Conservation (phyloP, 2,888 invertebrate genomes). For the Harpalus rufipes region DNA sequence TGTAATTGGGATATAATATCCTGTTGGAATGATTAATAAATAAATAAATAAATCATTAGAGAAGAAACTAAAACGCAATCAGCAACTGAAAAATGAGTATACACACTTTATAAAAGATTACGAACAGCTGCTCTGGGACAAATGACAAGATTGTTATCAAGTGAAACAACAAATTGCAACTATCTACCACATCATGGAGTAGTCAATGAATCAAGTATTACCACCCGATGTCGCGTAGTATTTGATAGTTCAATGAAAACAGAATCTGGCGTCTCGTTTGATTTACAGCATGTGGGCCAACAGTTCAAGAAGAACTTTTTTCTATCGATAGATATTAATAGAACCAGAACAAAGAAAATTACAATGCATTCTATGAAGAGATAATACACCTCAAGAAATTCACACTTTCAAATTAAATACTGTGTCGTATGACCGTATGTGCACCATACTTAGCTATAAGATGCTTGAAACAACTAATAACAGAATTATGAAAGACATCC, state of each 20-base stretch:
- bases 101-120: not conserved
- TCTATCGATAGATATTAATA: slow-evolving; percentile 70
- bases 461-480: slow-evolving; percentile 68
- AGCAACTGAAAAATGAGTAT: not conserved
- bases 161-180: too few relatives aligned
- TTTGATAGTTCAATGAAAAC: not conserved
- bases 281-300: slow-evolving; percentile 68
- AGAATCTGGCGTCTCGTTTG: not conserved
- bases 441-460: too few relatives aligned
- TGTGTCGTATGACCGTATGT: too few relatives aligned
- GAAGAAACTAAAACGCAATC: too few relatives aligned
- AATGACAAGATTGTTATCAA: not conserved
- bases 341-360: slow-evolving; percentile 68
- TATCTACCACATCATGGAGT: not conserved
- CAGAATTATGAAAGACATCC: slow-evolving; percentile 61
- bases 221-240: not conserved
- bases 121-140: not conserved
- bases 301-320: slow-evolving; percentile 69
- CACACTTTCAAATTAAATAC: slow-evolving; percentile 66
- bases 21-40: too few relatives aligned
- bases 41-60: too few relatives aligned
- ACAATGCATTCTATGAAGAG: slow-evolving; percentile 69
- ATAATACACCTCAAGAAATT: slow-evolving; percentile 54
- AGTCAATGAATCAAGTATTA: not conserved
- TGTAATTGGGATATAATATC: too few relatives aligned